Conservation (phyloP, 2,888 invertebrate species). For the Diarsia mendica region DNA sequence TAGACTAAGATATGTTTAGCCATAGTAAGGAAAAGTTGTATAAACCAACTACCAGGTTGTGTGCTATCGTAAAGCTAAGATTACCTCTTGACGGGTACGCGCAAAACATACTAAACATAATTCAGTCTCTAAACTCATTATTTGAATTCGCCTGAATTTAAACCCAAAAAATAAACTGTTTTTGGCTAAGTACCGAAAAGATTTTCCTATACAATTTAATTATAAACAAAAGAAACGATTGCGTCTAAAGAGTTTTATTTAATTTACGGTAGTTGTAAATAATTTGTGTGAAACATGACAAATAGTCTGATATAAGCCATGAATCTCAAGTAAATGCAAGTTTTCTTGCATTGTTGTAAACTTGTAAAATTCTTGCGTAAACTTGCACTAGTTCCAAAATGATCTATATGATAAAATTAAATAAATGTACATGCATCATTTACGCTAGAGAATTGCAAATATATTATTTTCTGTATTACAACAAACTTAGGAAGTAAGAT, state of each 20-base stretch:
- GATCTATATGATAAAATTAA: slow-evolving; percentile 34
- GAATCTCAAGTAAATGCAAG: slow-evolving; percentile 68
- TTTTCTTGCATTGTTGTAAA: slow-evolving; percentile 56
- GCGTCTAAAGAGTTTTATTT: slow-evolving; percentile 46
- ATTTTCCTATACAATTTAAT: slow-evolving; percentile 24
- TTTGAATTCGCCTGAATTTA: slow-evolving; percentile 1
- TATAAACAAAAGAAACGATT: slow-evolving; percentile 46
- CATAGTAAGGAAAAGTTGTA: slow-evolving; percentile 79
- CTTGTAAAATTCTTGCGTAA: slow-evolving; percentile 49
- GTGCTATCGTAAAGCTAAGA: slow-evolving; percentile 77
- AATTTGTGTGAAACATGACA: slow-evolving; percentile 66
- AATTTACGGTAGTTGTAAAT: slow-evolving; percentile 53
- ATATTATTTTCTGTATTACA: slow-evolving; percentile 61
- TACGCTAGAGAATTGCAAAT: slow-evolving; percentile 52
- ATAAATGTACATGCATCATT: slow-evolving; percentile 48
- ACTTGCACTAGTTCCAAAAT: slow-evolving; percentile 54
- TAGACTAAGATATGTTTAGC: slow-evolving; percentile 81
- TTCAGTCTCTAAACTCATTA: slow-evolving; percentile 16
- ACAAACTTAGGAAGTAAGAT: slow-evolving; percentile 67
- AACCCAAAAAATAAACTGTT: not conserved
- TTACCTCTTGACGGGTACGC: slow-evolving; percentile 48
- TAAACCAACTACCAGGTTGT: slow-evolving; percentile 86
- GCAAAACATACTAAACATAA: slow-evolving; percentile 40
- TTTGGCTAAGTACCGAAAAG: slow-evolving; percentile 22
- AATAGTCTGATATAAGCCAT: slow-evolving; percentile 65